Conservation (phyloP, 35 echinoderm and acorn worm species). For the Patiria miniata region DNA sequence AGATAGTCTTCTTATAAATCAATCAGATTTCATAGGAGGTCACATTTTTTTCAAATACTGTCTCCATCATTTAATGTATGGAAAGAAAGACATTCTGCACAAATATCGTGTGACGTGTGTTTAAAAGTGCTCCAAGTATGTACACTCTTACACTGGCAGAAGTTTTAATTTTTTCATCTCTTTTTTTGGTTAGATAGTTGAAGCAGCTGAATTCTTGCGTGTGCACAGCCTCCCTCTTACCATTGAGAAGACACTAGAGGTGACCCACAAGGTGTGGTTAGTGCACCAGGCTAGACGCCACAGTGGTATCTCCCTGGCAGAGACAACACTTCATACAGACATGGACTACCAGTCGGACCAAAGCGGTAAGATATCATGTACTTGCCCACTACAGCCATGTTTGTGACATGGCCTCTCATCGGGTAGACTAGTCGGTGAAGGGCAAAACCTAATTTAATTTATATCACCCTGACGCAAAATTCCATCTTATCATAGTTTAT, state of each 20-base stretch:
- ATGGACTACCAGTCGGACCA: not conserved
- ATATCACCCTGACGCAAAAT: too few species aligned
- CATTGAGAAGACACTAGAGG: conserved; percentile 50
- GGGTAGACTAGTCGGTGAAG: not conserved
- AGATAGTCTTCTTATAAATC: too few species aligned
- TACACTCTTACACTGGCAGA: too few species aligned
- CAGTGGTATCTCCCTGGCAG: conserved; percentile 27
- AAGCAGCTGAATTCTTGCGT: conserved; percentile 46
- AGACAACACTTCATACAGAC: not conserved
- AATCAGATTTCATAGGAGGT: too few species aligned
- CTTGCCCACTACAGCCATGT: not conserved
- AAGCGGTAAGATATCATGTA: not conserved
- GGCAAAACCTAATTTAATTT: too few species aligned
- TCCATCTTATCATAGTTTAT: too few species aligned
- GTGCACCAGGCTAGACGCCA: conserved; percentile 54
- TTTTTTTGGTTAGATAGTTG: conserved; percentile 34
- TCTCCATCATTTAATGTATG: too few species aligned
- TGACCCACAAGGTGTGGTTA: conserved; percentile 63
- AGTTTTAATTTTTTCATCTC: too few species aligned
- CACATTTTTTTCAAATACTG: too few species aligned
- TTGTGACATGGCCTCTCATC: not conserved
- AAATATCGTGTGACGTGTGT: too few species aligned
- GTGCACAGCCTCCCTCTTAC: conserved; percentile 42
- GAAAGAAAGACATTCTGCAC: too few species aligned
- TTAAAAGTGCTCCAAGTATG: too few species aligned